Conservation (phyloP, 2,888 invertebrate genomes). For the Eupithecia dodoneata region DNA sequence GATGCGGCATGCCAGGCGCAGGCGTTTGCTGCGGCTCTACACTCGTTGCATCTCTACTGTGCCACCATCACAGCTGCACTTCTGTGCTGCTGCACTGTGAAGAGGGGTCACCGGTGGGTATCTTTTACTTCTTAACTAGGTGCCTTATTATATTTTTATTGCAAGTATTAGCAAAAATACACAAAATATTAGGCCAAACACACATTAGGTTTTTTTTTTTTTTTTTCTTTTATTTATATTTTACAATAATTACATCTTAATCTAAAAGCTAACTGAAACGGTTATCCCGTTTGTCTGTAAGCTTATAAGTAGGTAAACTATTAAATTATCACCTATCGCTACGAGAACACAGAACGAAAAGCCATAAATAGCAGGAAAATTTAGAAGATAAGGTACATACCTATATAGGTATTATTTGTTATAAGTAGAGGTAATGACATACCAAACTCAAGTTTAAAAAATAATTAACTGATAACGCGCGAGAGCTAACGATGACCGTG, state of each 20-base stretch:
- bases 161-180: background rate
- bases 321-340: slow-evolving; percentile 1
- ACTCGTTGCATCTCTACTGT: slow-evolving; percentile 76
- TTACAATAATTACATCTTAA: too few relatives aligned
- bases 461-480: background rate
- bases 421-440: too few relatives aligned
- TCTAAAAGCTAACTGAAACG: too few relatives aligned
- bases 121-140: background rate
- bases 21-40: slow-evolving; percentile 70
- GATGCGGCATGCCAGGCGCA: slow-evolving; percentile 63
- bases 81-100: slow-evolving; percentile 70
- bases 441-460: background rate
- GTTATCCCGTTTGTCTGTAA: too few relatives aligned
- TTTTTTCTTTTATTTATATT: too few relatives aligned
- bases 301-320: background rate
- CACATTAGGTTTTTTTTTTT: too few relatives aligned
- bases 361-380: background rate
- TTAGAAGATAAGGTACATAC: background rate
- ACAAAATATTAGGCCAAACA: background rate
- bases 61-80: slow-evolving; percentile 71
- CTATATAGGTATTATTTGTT: background rate
- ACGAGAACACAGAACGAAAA: background rate
- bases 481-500: background rate
- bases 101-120: slow-evolving; percentile 59
- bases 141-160: background rate